Evolutionary conservation across 2,888 invertebrate species (phyloP).

Genomic region (Drosophila neonasuta): DNA sequence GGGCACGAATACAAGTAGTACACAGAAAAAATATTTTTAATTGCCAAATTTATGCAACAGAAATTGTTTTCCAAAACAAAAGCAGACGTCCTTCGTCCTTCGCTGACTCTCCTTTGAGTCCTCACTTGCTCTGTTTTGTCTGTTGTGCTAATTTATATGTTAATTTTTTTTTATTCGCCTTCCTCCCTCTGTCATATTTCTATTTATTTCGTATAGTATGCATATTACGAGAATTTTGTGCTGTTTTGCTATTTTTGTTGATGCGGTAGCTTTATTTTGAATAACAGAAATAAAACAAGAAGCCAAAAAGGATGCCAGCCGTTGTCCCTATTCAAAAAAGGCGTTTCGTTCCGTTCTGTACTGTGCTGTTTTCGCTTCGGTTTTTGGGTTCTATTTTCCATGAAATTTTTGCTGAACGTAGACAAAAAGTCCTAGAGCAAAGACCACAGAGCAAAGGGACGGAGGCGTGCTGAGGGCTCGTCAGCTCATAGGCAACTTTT

Average conservation of each 20-base stretch:
- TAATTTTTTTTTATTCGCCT: constrained; percentile 50
- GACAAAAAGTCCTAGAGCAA: constrained; percentile 32
- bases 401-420: constrained; percentile 60
- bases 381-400: constrained; percentile 63
- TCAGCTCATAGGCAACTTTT: constrained; percentile 56
- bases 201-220: constrained; percentile 50
- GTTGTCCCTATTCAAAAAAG: constrained; percentile 56
- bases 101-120: neutral
- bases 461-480: constrained; percentile 7
- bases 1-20: constrained; percentile 13
- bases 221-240: constrained; percentile 59
- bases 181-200: constrained; percentile 35
- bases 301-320: constrained; percentile 59
- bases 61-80: constrained; percentile 69
- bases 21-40: constrained; percentile 56
- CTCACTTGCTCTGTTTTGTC: constrained; percentile 22
- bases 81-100: constrained; percentile 9
- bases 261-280: constrained; percentile 71
- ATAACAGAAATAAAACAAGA: constrained; percentile 52
- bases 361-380: neutral
- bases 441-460: constrained; percentile 12
- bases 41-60: constrained; percentile 65
- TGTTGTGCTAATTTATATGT: constrained; percentile 64
- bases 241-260: constrained; percentile 66
- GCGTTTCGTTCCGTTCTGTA: constrained; percentile 42